Conservation (phyloP, 2,888 invertebrate genomes). For the Sphinx pinastri region DNA sequence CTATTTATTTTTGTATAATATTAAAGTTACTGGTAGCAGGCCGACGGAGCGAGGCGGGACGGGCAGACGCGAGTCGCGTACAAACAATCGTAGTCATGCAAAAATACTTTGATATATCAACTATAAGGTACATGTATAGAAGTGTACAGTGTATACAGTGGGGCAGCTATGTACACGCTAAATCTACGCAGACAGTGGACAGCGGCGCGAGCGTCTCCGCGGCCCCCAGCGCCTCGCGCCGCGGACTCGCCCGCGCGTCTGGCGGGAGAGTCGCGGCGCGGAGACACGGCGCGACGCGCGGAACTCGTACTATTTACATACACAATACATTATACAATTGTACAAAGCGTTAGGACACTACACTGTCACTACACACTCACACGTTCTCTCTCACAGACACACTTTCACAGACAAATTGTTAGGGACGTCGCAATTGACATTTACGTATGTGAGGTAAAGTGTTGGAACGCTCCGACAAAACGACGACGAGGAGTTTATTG, state of each 20-base stretch:
- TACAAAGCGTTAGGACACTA: conserved; percentile 1
- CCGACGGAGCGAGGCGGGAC: conserved; percentile 30
- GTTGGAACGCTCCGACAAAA: conserved; percentile 24
- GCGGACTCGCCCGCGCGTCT: not conserved
- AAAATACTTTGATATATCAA: conserved; percentile 59
- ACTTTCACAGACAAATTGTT: not conserved
- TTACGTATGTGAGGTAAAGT: conserved; percentile 40
- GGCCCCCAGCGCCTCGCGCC: not conserved
- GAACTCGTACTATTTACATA: not conserved
- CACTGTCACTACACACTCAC: not conserved
- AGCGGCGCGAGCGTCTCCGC: conserved; percentile 14
- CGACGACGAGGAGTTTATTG: no score
- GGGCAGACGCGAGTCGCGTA: conserved; percentile 45
- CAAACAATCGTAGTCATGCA: conserved; percentile 56
- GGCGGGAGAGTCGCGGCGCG: no score
- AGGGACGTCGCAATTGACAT: conserved; percentile 47
- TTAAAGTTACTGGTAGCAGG: conserved; percentile 28
- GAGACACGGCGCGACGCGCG: not conserved
- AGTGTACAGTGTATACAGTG: conserved; percentile 18
- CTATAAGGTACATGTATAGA: conserved; percentile 39
- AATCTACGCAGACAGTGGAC: conserved; percentile 42
- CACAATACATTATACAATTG: conserved; percentile 5
- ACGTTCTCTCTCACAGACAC: not conserved
- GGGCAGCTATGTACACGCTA: conserved; percentile 41
- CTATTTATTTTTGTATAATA: conserved; percentile 15